Evolutionary conservation across 2,888 invertebrate species (phyloP).

Genomic region (Archips crataeganus): DNA sequence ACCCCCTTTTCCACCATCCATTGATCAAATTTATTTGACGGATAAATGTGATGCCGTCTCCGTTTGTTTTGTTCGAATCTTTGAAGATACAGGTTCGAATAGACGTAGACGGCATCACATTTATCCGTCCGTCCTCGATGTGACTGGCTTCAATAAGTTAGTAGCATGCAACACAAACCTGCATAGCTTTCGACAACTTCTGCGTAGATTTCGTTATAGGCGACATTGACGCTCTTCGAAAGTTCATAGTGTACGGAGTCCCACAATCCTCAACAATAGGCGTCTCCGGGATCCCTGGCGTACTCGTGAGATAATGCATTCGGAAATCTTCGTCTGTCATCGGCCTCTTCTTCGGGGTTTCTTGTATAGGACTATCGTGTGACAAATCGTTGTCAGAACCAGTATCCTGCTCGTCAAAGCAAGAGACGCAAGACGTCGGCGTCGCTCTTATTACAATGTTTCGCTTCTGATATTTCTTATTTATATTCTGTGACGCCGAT

Average conservation of each 20-base stretch:
- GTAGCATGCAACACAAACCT: conserved; percentile 86
- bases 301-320: conserved; percentile 77
- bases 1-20: too few species aligned
- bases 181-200: conserved; percentile 95
- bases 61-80: too few species aligned
- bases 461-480: conserved; percentile 78
- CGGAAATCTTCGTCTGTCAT: conserved; percentile 55
- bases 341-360: conserved; percentile 66
- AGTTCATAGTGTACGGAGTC: conserved; percentile 76
- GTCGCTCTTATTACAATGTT: conserved; percentile 62
- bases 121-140: too few species aligned
- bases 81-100: too few species aligned
- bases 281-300: conserved; percentile 71
- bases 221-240: conserved; percentile 92
- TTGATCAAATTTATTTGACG: too few species aligned
- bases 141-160: conserved; percentile 21
- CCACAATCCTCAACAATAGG: conserved; percentile 67
- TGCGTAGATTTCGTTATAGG: conserved; percentile 95
- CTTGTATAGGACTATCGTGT: conserved; percentile 49
- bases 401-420: conserved; percentile 75
- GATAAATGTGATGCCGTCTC: too few species aligned
- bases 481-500: conserved; percentile 64
- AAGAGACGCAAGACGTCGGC: conserved; percentile 77
- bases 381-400: conserved; percentile 62
- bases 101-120: too few species aligned